Conservation (phyloP, 2,797 vertebrate genomes). For the Iguana delicatissima region DNA sequence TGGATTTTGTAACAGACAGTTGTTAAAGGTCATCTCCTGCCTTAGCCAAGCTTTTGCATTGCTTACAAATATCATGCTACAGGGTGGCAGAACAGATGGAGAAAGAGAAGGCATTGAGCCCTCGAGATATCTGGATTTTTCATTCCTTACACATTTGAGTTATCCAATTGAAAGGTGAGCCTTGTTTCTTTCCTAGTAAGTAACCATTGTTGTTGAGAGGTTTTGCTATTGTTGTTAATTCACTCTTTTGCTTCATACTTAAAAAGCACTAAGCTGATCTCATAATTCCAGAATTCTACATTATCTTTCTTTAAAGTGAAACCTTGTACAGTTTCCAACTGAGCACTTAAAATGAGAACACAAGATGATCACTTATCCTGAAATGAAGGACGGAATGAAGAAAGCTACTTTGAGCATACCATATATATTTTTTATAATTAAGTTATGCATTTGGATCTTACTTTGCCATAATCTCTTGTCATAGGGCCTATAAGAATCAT, state of each 20-base stretch:
- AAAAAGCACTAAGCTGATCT: not conserved
- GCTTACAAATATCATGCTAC: slow-evolving; percentile 7
- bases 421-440: not conserved
- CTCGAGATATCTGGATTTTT: not conserved
- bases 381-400: not conserved
- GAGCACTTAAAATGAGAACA: not conserved
- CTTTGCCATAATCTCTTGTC: not conserved
- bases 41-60: slow-evolving; percentile 48
- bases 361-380: not conserved
- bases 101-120: not conserved
- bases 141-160: not conserved
- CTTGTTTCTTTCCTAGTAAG: not conserved
- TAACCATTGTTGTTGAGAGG: not conserved
- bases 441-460: not conserved
- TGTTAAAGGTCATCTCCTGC: slow-evolving; percentile 58
- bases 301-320: not conserved
- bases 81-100: slow-evolving; percentile 30
- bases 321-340: not conserved
- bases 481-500: not conserved
- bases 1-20: slow-evolving; percentile 55
- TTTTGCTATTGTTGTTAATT: not conserved
- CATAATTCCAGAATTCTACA: not conserved
- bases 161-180: not conserved
- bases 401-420: not conserved
- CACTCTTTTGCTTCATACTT: not conserved